These are phyloP conservation scores for Lypha dubia DNA, from an alignment of 2,888 invertebrate genomes.

Conservation along the genomic window DNA sequence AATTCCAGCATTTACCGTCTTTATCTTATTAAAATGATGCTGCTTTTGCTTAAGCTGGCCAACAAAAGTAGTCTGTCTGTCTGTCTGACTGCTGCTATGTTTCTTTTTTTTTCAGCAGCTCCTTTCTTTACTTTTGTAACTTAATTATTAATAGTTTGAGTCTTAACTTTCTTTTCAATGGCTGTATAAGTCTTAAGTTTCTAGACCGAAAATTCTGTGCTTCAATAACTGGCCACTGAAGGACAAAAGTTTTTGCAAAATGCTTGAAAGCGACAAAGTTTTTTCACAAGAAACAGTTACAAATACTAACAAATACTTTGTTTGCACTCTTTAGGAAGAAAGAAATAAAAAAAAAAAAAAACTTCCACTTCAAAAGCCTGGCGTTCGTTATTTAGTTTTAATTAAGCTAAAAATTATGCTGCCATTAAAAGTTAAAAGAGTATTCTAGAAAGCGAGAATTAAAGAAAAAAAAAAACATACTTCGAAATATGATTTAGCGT, in stretches of 20 bases:
- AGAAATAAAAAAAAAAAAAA: background rate
- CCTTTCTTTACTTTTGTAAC: background rate
- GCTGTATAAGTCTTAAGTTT: conserved; percentile 19
- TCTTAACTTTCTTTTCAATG: conserved; percentile 30
- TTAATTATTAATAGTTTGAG: conserved; percentile 13
- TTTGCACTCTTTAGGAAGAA: background rate
- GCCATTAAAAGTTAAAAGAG: background rate
- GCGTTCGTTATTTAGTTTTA: conserved; percentile 3
- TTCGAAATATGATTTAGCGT: background rate
- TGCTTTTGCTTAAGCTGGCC: background rate
- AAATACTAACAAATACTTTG: background rate
- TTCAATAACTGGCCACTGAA: conserved; percentile 23
- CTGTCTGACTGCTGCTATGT: background rate
- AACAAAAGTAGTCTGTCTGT: background rate
- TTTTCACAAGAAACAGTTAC: conserved; percentile 24
- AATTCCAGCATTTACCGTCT: background rate
- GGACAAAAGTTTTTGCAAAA: conserved; percentile 16
- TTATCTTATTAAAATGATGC: background rate
- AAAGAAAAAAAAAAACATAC: background rate
- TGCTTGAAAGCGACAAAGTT: background rate
- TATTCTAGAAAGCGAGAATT: background rate
- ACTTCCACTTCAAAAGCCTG: background rate
- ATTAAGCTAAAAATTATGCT: conserved; percentile 28
- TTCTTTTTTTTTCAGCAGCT: too few species aligned
- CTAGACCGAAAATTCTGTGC: conserved; percentile 38